Conservation (phyloP, 2,888 invertebrate genomes). For the Macrosoma leucophasiata region DNA sequence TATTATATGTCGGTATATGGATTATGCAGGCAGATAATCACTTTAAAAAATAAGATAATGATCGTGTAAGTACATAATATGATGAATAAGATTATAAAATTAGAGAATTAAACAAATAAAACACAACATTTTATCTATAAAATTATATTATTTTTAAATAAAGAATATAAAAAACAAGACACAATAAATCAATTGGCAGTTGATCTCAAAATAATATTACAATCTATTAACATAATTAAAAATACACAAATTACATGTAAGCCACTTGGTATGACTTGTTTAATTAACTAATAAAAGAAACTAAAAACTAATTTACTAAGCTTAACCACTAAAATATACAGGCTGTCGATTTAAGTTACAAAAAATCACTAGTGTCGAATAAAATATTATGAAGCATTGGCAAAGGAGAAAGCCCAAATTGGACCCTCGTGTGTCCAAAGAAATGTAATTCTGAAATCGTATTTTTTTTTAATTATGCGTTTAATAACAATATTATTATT, state of each 20-base stretch:
- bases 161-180: conserved; percentile 50
- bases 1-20: too few relatives aligned
- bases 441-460: too few relatives aligned
- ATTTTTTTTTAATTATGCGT: too few relatives aligned
- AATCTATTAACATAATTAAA: conserved; percentile 33
- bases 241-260: conserved; percentile 39
- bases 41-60: too few relatives aligned
- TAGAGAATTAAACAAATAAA: conserved; percentile 22
- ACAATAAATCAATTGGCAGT: conserved; percentile 56
- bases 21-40: too few relatives aligned
- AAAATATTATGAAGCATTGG: too few relatives aligned
- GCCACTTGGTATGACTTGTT: conserved; percentile 37
- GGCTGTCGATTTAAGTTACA: conserved; percentile 49
- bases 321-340: conserved; percentile 59
- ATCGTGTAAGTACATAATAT: too few relatives aligned
- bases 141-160: conserved; percentile 62
- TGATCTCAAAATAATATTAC: conserved; percentile 38
- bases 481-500: too few relatives aligned
- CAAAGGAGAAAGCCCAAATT: too few relatives aligned
- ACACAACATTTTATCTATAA: conserved; percentile 41
- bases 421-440: too few relatives aligned
- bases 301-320: conserved; percentile 32
- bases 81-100: too few relatives aligned
- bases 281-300: conserved; percentile 33
- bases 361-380: conserved; percentile 44